phyloP scores from a whole-genome alignment of 2,888 invertebrate genomes.

The Siphlonurus alternatus region DNA sequence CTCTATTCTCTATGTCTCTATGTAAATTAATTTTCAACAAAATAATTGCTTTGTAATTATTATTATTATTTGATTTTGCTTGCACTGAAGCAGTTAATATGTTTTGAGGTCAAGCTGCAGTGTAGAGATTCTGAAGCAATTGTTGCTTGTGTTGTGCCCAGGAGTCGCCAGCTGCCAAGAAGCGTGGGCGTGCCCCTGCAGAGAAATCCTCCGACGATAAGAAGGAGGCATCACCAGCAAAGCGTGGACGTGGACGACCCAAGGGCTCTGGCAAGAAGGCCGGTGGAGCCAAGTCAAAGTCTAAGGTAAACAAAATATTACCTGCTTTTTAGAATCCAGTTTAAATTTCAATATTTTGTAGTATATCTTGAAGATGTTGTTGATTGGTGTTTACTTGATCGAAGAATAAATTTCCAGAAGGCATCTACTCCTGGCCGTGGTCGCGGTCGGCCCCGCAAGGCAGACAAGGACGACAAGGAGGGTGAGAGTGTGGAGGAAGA shows the following conservation, averaged over 20 bases:
- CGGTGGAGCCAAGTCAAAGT: conserved; percentile 25
- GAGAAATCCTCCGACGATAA: conserved; percentile 18
- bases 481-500: conserved; percentile 22
- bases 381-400: not conserved
- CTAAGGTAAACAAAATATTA: conserved; percentile 24
- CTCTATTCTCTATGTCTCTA: no score
- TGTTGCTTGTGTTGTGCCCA: no score
- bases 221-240: conserved; percentile 26
- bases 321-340: not conserved
- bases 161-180: conserved; percentile 18
- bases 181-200: conserved; percentile 17
- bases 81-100: no score
- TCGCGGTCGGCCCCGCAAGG: conserved; percentile 28
- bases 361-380: not conserved
- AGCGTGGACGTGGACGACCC: conserved; percentile 36
- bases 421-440: conserved; percentile 21
- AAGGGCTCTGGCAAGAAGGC: conserved; percentile 35
- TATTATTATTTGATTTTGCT: no score
- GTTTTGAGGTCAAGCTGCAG: no score
- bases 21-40: no score
- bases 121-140: no score
- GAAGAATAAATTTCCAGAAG: conserved; percentile 13
- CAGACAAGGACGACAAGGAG: conserved; percentile 23
- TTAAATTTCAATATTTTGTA: not conserved
- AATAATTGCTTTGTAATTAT: no score